These are phyloP conservation scores for Cephus runcator DNA, from an alignment of 2,888 invertebrate genomes.

Conservation along the genomic window DNA sequence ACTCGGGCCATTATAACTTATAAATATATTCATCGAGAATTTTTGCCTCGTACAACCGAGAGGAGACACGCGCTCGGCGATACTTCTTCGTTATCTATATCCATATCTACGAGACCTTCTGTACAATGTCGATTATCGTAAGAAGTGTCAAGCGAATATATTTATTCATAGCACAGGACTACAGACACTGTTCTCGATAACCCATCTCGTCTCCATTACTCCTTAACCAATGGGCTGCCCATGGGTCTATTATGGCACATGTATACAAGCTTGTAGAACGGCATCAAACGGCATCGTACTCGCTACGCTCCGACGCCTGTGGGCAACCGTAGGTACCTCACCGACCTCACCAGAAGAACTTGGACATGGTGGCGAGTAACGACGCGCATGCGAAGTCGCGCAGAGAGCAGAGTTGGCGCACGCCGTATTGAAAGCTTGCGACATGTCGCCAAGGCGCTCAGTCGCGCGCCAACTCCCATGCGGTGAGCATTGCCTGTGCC, in stretches of 20 bases:
- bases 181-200: background rate
- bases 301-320: background rate
- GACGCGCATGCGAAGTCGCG: conserved; percentile 47
- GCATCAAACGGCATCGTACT: background rate
- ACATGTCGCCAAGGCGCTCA: conserved; percentile 59
- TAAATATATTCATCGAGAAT: background rate
- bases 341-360: background rate
- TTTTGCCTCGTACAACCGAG: background rate
- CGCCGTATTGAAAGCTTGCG: conserved; percentile 64
- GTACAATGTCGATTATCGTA: background rate
- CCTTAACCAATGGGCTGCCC: background rate
- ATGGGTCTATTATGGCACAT: background rate
- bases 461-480: conserved; percentile 62
- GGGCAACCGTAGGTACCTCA: background rate
- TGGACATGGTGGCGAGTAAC: background rate
- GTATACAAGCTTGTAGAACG: background rate
- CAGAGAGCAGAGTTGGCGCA: conserved; percentile 44
- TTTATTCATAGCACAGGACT: background rate
- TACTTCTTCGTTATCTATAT: background rate
- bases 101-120: background rate
- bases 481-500: conserved; percentile 14
- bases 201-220: background rate
- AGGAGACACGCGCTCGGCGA: background rate
- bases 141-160: background rate
- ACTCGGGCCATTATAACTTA: background rate